Conservation (phyloP, 2,797 vertebrate species). For the Lateolabrax maculatus region DNA sequence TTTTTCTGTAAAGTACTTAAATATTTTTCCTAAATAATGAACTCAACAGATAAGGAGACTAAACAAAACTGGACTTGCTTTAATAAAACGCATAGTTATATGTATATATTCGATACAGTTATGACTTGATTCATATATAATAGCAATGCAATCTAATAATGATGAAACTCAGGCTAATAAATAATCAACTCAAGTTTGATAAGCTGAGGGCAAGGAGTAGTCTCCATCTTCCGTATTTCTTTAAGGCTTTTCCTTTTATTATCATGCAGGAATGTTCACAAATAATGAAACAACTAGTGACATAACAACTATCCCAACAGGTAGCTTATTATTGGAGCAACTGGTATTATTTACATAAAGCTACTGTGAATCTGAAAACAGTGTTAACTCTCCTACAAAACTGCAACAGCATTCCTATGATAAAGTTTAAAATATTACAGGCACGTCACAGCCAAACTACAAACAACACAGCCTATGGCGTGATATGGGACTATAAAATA, state of each 20-base stretch:
- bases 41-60: not conserved
- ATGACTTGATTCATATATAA: not conserved
- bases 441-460: not conserved
- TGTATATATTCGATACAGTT: not conserved
- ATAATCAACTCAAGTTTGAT: slow-evolving; percentile 29
- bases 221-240: not conserved
- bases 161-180: not conserved
- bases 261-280: not conserved
- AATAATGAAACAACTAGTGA: not conserved
- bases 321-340: not conserved
- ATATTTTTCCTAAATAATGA: not conserved
- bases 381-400: not conserved
- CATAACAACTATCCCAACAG: not conserved
- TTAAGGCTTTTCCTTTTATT: not conserved
- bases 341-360: not conserved
- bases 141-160: not conserved
- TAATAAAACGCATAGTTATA: not conserved
- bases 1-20: not conserved
- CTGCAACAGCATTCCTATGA: not conserved
- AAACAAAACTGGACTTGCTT: not conserved
- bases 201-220: not conserved
- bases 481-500: not conserved
- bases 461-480: not conserved
- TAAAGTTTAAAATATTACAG: slow-evolving; percentile 11
- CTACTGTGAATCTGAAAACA: slow-evolving; percentile 5